phyloP scores from a whole-genome alignment of 2,888 invertebrate genomes.

The Synergus japonicus region DNA sequence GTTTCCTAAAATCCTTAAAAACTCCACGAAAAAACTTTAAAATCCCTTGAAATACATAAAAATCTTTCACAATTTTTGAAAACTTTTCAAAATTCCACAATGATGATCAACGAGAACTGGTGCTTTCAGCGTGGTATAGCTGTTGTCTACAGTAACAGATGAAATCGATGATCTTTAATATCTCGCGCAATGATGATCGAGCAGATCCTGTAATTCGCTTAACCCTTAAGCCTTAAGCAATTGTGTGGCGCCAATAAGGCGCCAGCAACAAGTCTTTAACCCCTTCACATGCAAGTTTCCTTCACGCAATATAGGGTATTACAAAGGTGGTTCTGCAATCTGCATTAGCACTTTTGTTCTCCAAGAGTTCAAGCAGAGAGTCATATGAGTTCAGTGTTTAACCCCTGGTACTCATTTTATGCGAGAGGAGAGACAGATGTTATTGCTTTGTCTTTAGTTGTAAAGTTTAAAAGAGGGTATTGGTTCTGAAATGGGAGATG shows the following conservation, averaged over 20 bases:
- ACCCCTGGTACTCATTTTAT: background rate
- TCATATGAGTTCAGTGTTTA: constrained; percentile 11
- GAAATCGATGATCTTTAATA: constrained; percentile 27
- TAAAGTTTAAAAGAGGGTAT: background rate
- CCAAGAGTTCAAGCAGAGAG: background rate
- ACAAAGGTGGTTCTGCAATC: constrained; percentile 28
- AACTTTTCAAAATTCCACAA: no score
- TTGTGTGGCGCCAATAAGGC: constrained; percentile 19
- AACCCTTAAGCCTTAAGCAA: constrained; percentile 35
- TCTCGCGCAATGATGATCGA: constrained; percentile 16
- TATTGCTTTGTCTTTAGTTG: background rate
- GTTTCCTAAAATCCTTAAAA: no score
- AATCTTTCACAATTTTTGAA: no score
- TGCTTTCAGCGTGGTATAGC: no score
- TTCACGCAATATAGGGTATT: background rate
- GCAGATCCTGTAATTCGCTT: constrained; percentile 19
- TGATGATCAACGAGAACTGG: no score
- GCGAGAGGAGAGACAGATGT: background rate
- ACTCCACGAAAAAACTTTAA: no score
- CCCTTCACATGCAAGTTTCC: background rate
- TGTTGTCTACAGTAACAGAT: background rate
- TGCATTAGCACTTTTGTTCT: constrained; percentile 17
- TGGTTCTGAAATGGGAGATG: background rate
- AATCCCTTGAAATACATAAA: no score
- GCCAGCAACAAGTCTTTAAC: constrained; percentile 20